These are phyloP conservation scores for Pygocentrus nattereri DNA, from an alignment of 2,797 vertebrate genomes.

Conservation along the genomic window DNA sequence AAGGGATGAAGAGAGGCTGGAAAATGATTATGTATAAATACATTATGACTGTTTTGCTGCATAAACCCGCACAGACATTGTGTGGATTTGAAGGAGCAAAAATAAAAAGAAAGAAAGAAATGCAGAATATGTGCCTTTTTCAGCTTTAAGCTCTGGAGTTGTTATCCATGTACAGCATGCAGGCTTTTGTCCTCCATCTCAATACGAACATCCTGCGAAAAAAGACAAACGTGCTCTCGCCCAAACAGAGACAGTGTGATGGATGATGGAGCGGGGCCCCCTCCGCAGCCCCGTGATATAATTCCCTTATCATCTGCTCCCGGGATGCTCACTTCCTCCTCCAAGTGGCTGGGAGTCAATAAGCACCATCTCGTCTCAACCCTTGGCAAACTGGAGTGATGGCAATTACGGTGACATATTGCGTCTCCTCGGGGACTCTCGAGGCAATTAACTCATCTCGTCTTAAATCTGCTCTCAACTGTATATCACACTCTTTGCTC, in stretches of 20 bases:
- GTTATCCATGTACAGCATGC: neutral
- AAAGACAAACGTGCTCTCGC: neutral
- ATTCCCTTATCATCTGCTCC: conserved; percentile 70
- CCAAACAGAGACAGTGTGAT: conserved; percentile 25
- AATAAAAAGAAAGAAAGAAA: neutral
- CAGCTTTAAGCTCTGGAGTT: neutral
- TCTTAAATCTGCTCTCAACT: conserved; percentile 58
- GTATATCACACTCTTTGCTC: conserved; percentile 44
- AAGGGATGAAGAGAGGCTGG: neutral
- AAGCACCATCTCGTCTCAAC: conserved; percentile 64
- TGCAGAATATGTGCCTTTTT: neutral
- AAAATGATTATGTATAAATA: neutral
- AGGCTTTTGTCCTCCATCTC: neutral
- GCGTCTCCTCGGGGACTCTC: conserved; percentile 49
- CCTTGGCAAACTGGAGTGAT: conserved; percentile 60
- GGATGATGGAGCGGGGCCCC: conserved; percentile 64
- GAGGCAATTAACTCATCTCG: conserved; percentile 57
- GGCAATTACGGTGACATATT: conserved; percentile 71
- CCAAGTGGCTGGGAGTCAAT: conserved; percentile 67
- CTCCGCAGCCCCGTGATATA: conserved; percentile 67
- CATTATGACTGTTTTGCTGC: too few relatives aligned
- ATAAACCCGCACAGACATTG: neutral
- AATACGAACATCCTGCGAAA: neutral
- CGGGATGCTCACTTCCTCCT: conserved; percentile 71
- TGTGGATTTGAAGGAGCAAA: neutral